Conservation (phyloP, 2,797 vertebrate species). For the Lepilemur ruficaudatus region DNA sequence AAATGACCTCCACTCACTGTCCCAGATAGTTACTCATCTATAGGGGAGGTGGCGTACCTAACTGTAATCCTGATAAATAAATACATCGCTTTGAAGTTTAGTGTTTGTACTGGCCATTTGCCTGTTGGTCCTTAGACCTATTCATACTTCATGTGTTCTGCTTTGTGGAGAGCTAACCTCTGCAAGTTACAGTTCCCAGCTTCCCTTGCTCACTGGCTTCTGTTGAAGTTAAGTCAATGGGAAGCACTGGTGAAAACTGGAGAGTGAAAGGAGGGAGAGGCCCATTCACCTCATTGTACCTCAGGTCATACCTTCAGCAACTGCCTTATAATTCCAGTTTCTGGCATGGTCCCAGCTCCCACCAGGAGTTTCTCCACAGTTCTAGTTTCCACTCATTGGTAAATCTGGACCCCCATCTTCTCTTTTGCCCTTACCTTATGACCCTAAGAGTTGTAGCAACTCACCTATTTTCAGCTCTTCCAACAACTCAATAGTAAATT, state of each 20-base stretch:
- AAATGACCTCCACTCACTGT: not conserved
- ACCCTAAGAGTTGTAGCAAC: not conserved
- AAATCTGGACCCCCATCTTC: not conserved
- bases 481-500: not conserved
- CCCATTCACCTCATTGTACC: not conserved
- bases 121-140: not conserved
- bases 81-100: not conserved
- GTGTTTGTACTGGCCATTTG: not conserved
- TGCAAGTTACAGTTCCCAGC: not conserved
- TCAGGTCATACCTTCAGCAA: not conserved
- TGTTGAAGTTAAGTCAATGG: not conserved
- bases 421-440: not conserved
- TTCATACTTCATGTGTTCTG: not conserved
- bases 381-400: not conserved
- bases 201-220: not conserved
- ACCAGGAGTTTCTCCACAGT: not conserved
- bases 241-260: not conserved
- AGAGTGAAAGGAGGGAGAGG: fast-evolving
- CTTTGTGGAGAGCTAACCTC: not conserved
- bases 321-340: not conserved
- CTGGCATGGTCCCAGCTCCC: not conserved
- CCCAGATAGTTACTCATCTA: not conserved
- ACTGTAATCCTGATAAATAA: not conserved
- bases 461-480: not conserved
- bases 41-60: not conserved